A percentile compares a stretch with the other conserved stretches of the same genome.
These are phyloP conservation scores for Anhinga anhinga DNA, from an alignment of 2,113 vertebrate species.

Conservation along the genomic window DNA sequence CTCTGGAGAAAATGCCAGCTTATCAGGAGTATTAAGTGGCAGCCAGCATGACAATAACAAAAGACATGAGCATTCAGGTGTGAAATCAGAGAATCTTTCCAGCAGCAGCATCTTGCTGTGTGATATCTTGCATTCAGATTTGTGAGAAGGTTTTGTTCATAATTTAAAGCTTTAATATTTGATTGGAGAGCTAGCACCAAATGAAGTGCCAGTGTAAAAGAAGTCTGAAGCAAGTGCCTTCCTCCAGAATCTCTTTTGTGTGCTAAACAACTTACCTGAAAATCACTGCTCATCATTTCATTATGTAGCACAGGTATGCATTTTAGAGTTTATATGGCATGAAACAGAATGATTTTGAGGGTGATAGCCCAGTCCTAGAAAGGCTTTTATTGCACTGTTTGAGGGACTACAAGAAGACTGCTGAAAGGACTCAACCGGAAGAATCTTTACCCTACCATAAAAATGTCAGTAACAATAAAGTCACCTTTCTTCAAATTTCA, in stretches of 20 bases:
- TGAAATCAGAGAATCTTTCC: constrained; percentile 10
- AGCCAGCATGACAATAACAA: neutral
- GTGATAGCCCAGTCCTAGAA: neutral
- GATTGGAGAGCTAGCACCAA: neutral
- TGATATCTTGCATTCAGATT: neutral
- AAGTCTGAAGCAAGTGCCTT: neutral
- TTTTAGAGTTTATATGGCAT: neutral
- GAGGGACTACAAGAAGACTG: neutral
- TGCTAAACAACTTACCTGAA: neutral
- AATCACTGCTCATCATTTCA: neutral
- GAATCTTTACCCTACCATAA: neutral
- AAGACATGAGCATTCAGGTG: neutral
- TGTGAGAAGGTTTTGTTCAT: neutral
- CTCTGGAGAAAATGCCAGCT: neutral
- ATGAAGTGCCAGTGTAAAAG: neutral
- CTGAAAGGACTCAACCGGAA: neutral
- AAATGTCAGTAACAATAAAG: neutral
- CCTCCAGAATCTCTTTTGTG: neutral
- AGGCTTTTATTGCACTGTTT: neutral
- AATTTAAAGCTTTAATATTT: constrained; percentile 30
- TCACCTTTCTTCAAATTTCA: neutral
- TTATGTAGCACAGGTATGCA: neutral
- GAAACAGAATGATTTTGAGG: neutral
- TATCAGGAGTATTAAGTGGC: neutral
- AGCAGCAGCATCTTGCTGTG: neutral